Evolutionary conservation across 2,113 vertebrate genomes (phyloP), one percentile per base, ranked within the genome.

Genomic region (Thinocorus orbignyianus): DNA sequence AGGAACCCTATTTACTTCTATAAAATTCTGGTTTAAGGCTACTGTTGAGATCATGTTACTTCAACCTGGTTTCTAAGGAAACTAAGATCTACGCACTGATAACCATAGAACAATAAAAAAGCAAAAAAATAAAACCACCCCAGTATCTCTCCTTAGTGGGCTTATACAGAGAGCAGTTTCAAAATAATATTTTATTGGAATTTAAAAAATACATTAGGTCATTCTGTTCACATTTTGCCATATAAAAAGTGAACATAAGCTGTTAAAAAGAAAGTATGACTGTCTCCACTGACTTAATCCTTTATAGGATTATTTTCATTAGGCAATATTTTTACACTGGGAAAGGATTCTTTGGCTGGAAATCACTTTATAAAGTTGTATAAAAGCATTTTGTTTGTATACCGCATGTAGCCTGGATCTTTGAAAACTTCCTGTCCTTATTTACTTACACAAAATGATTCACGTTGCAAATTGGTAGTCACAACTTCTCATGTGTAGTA

Each of bases 11-110:
- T 88, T 87, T 94, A 72, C 69, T 69, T 88, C 72, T 92, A 66
- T 85, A 92, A 96, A 95, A 94, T 94, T 94, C 88, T 87, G 85
- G 9, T 80, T 92, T 97, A 97, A 97, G 96, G 95, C 94, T 96
- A 91, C 86, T 8, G 35, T 87, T 94, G 78, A 93, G 71, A 77
- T 93, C 88, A 94, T 31, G 30, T 94, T 97, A 90, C 81, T 97
- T 97, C 28, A 69, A 46, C 68, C 88, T 95, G 68, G 70, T 95
- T 97, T 95, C 55, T 95, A 85, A 69, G 84, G 68, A 81, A 92
- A 89, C 83, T 60, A 15, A 80, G 93, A 25, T 87, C 72, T 93
- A 84, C 73, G 79, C 30, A 78, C 18, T 80, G 62, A 82, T 90
- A 95, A 88, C 42, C 72, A 90, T 76, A 83, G 30, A 81, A 88